Base-by-base conservation (phyloP, 2,888 invertebrate species). In the Pelosia muscerda region DNA sequence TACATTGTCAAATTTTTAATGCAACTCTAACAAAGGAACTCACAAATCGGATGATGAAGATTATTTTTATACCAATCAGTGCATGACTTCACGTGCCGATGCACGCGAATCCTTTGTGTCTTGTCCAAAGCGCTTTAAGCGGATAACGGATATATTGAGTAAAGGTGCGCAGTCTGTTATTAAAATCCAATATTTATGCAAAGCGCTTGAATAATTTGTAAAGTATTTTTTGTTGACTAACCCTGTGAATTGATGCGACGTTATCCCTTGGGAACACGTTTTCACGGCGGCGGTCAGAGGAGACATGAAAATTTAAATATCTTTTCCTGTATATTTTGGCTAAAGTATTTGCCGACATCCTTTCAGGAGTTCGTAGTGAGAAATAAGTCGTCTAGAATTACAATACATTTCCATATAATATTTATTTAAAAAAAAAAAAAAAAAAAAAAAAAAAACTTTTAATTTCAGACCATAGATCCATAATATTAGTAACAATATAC, bases 21-120 rank as follows among this genome's bases (percentile, higher is more conserved):
- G 13, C 25, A 25, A 55, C 25, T 55, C 71, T 65, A 70, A 74
- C 77, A 63, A 81, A 76, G 72, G 53, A 56, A 71, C 65, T 69
- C 54, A 55, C 42, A 69, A 82, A 78, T 78, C 72, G 78, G 71
- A 79, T 74, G 74, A 67, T 74, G 67, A 73, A 72, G 72, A 76
- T 74, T 76, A 75, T 69, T 72, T 53, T 55, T 69, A 70, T 73
- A 63, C 63, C 75, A 72, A 79, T 76, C 72, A 75, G 58, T 65
- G 72, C 70, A 72, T 73, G 72, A 66, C 79, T 62, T 83, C 75
- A 78, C 80, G 66, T 81, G 74, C 69, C 76, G 73, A 66, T 80
- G 73, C 69, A 72, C 73, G 75, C 78, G 67, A 78, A 78, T 67
- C 78, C 80, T 83, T 83, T 84, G 79, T 83, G 69, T 69, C 69